phyloP scores from a whole-genome alignment of 2,888 invertebrate genomes.

The Noctua janthe region DNA sequence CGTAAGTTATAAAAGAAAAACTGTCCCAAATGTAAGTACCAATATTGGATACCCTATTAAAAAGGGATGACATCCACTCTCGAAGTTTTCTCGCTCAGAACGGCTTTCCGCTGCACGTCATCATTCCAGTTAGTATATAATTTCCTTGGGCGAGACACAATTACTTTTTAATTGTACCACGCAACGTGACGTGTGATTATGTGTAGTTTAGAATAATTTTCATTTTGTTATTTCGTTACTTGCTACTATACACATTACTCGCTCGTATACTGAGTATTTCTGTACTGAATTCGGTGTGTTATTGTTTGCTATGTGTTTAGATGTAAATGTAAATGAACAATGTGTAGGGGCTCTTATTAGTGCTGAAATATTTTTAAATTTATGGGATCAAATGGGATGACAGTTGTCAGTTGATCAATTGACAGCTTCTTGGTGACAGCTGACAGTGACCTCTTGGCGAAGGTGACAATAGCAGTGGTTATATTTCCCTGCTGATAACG shows the following conservation, averaged over 20 bases:
- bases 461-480: slow-evolving; percentile 37
- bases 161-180: no score
- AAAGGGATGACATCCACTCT: no score
- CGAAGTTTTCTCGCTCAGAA: no score
- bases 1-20: no score
- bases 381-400: not conserved
- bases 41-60: no score
- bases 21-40: no score
- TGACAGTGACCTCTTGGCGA: slow-evolving; percentile 38
- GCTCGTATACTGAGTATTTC: not conserved
- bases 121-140: no score
- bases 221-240: not conserved
- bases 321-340: not conserved
- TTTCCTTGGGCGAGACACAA: no score
- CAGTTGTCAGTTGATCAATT: slow-evolving; percentile 5
- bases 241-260: not conserved
- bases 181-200: not conserved
- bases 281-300: not conserved
- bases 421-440: slow-evolving; percentile 23
- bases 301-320: not conserved
- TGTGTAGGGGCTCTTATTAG: not conserved
- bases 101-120: no score
- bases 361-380: not conserved
- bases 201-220: not conserved
- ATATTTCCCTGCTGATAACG: slow-evolving; percentile 45